Evolutionary conservation across 2,797 vertebrate species (phyloP).

Genomic region (Danio jaintianensis): DNA sequence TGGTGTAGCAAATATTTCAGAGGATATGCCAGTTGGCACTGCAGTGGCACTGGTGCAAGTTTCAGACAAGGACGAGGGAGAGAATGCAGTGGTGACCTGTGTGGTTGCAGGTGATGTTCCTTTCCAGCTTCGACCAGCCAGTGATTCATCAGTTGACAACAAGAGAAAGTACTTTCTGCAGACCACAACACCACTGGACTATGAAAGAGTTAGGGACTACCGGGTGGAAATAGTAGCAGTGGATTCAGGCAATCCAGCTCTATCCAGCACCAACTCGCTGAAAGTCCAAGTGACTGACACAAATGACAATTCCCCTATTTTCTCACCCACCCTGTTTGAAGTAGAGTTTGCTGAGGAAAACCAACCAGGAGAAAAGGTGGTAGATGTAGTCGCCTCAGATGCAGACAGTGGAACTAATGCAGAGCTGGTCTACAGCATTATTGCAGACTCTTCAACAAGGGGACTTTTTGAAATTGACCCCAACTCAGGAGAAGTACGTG

Average conservation of each 20-base stretch:
- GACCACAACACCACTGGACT: slow-evolving; percentile 95
- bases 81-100: slow-evolving; percentile 97
- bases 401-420: slow-evolving; percentile 96
- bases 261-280: slow-evolving; percentile 96
- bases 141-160: slow-evolving; percentile 93
- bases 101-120: slow-evolving; percentile 96
- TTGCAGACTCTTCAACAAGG: slow-evolving; percentile 87
- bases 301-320: slow-evolving; percentile 95
- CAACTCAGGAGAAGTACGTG: slow-evolving; percentile 90
- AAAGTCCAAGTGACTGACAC: slow-evolving; percentile 96
- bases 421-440: slow-evolving; percentile 90
- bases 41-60: slow-evolving; percentile 97
- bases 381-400: slow-evolving; percentile 91
- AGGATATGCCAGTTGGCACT: slow-evolving; percentile 95
- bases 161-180: slow-evolving; percentile 98
- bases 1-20: slow-evolving; percentile 95
- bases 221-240: slow-evolving; percentile 95
- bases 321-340: slow-evolving; percentile 91
- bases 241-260: slow-evolving; percentile 95
- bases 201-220: slow-evolving; percentile 91
- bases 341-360: slow-evolving; percentile 96
- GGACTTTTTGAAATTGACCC: slow-evolving; percentile 94
- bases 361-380: slow-evolving; percentile 88
- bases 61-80: slow-evolving; percentile 95
- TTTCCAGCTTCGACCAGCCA: slow-evolving; percentile 94